A percentile compares a stretch with the other conserved stretches of the same genome.
These are phyloP conservation scores for Macaca nemestrina DNA, from an alignment of 2,113 vertebrate species.

Conservation along the genomic window DNA sequence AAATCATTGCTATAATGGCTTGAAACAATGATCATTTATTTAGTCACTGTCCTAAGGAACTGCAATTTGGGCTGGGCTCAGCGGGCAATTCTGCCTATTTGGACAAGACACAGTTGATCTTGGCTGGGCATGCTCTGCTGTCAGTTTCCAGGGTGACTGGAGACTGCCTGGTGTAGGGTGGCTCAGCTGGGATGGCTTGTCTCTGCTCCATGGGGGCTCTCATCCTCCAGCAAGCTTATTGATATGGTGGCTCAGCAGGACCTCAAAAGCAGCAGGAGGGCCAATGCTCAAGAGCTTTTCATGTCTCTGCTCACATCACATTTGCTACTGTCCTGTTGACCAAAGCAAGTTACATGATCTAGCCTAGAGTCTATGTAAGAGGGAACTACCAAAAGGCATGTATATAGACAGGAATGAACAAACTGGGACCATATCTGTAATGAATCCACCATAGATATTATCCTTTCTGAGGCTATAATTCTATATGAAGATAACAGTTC, in stretches of 20 bases:
- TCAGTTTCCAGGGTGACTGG: background rate
- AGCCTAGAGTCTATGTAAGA: background rate
- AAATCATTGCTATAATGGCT: background rate
- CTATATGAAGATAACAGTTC: background rate
- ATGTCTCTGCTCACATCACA: background rate
- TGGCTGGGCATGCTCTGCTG: background rate
- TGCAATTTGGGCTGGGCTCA: background rate
- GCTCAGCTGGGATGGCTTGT: background rate
- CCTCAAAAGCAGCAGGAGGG: background rate
- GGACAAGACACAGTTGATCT: background rate
- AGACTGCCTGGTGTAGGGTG: background rate
- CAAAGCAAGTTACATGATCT: background rate
- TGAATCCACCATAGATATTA: background rate
- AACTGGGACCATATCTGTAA: background rate
- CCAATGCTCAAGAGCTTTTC: background rate
- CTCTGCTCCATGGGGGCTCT: background rate
- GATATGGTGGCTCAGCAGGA: background rate
- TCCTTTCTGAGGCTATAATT: background rate
- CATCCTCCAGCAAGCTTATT: background rate
- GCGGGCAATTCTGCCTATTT: background rate
- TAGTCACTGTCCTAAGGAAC: background rate
- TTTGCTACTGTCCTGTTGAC: background rate
- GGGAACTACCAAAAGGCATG: background rate
- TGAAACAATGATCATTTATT: background rate
- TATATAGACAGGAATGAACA: background rate